These are phyloP conservation scores for Drosophila eohydei DNA, from an alignment of 2,888 invertebrate species.

Conservation along the genomic window DNA sequence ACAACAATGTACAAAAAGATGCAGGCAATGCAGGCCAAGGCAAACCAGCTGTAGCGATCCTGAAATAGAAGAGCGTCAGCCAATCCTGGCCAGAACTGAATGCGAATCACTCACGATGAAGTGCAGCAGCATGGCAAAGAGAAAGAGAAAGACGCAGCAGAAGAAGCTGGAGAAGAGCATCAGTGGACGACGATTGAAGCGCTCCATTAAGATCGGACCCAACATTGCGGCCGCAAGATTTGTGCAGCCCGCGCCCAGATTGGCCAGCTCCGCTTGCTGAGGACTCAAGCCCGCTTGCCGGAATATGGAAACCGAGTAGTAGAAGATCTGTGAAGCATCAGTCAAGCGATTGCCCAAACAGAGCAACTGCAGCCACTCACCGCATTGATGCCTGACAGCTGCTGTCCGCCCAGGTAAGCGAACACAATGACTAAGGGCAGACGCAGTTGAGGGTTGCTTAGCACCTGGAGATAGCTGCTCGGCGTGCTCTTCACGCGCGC, in stretches of 20 bases:
- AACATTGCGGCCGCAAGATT: constrained; percentile 88
- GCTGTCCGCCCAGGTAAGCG: constrained; percentile 91
- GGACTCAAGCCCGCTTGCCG: constrained; percentile 88
- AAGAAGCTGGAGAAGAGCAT: constrained; percentile 88
- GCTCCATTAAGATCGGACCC: constrained; percentile 89
- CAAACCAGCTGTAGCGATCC: constrained; percentile 88
- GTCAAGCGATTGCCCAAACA: neutral
- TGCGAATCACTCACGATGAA: constrained; percentile 87
- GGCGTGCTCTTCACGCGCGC: constrained; percentile 79
- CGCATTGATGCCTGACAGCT: constrained; percentile 95
- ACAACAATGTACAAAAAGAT: constrained; percentile 91
- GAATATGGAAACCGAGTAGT: constrained; percentile 93
- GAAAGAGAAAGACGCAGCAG: constrained; percentile 87
- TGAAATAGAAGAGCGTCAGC: constrained; percentile 74
- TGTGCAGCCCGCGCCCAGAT: constrained; percentile 90
- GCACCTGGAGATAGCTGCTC: constrained; percentile 88
- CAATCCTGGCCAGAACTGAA: neutral
- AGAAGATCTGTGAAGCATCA: constrained; percentile 86
- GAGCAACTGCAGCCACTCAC: constrained; percentile 85
- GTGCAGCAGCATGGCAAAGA: constrained; percentile 87
- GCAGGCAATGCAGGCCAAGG: constrained; percentile 89
- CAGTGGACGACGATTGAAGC: constrained; percentile 88
- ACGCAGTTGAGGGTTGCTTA: constrained; percentile 86
- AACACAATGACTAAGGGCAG: constrained; percentile 92
- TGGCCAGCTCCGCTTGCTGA: constrained; percentile 89